phyloP scores from a whole-genome alignment of 64 coral and sea anemone genomes.

The Catalaphyllia jardinei region DNA sequence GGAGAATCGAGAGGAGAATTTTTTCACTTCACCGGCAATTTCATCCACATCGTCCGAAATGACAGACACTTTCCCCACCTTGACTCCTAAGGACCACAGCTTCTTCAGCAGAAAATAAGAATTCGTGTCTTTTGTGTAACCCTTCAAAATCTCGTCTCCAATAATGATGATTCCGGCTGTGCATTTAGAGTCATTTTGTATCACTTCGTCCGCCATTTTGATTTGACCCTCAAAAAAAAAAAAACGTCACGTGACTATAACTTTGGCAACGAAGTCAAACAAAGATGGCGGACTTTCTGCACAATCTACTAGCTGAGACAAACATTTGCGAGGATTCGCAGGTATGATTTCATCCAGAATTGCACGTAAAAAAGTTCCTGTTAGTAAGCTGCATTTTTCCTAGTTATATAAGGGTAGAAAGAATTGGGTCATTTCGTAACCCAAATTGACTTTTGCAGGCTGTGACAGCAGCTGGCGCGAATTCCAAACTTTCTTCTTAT shows the following conservation, averaged over 20 bases:
- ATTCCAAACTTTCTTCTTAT: slow-evolving; percentile 21
- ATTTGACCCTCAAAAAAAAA: background rate
- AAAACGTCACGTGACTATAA: slow-evolving; percentile 65
- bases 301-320: slow-evolving; percentile 6
- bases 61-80: slow-evolving; percentile 79
- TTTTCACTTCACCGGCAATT: slow-evolving; percentile 72
- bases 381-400: background rate
- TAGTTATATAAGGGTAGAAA: background rate
- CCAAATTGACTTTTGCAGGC: slow-evolving; percentile 22
- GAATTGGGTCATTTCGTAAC: background rate
- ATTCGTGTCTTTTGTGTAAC: slow-evolving; percentile 94
- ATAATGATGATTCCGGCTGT: slow-evolving; percentile 82
- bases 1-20: slow-evolving; percentile 74
- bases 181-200: background rate
- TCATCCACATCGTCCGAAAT: slow-evolving; percentile 86
- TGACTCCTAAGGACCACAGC: slow-evolving; percentile 91
- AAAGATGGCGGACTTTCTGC: slow-evolving; percentile 58
- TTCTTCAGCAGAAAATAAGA: slow-evolving; percentile 82
- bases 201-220: slow-evolving; percentile 43
- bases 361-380: background rate
- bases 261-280: slow-evolving; percentile 72
- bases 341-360: background rate
- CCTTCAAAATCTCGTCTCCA: slow-evolving; percentile 97
- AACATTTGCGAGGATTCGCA: background rate
- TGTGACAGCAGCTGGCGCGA: background rate